Evolutionary conservation across 2,797 vertebrate species (phyloP).

Genomic region (Danio jaintianensis): DNA sequence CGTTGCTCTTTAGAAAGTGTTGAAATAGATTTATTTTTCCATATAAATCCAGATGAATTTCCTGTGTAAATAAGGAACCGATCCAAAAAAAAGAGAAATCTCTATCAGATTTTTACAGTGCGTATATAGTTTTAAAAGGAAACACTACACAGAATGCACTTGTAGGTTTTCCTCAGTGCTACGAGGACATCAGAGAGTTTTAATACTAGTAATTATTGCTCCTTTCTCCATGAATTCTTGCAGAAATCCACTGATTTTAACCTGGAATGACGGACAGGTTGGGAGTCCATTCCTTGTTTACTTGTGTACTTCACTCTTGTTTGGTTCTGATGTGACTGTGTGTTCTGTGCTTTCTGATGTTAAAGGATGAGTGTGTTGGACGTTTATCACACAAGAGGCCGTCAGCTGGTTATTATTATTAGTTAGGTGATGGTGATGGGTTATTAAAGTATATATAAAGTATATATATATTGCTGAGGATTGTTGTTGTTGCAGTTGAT

Average conservation of each 20-base stretch:
- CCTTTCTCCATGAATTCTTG: not conserved
- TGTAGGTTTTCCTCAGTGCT: slow-evolving; percentile 13
- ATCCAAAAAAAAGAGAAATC: not conserved
- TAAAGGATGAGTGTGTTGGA: slow-evolving; percentile 62
- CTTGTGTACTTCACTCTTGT: slow-evolving; percentile 16
- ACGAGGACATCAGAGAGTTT: slow-evolving; percentile 57
- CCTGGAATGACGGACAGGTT: not conserved
- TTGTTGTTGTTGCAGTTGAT: slow-evolving; percentile 38
- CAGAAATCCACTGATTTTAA: not conserved
- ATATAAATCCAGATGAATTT: not conserved
- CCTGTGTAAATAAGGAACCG: slow-evolving; percentile 33
- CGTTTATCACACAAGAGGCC: slow-evolving; percentile 48
- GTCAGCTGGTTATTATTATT: slow-evolving; percentile 55
- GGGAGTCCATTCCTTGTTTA: slow-evolving; percentile 1
- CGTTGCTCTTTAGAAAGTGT: not conserved
- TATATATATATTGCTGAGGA: slow-evolving; percentile 29
- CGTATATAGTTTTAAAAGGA: slow-evolving; percentile 41
- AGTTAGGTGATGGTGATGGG: slow-evolving; percentile 57
- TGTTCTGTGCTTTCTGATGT: slow-evolving; percentile 57
- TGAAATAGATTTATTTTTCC: not conserved
- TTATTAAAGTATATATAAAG: slow-evolving; percentile 50
- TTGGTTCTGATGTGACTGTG: slow-evolving; percentile 43
- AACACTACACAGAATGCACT: slow-evolving; percentile 51
- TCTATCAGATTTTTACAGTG: slow-evolving; percentile 26
- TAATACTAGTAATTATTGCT: slow-evolving; percentile 21